Conservation (phyloP, 2,888 invertebrate genomes). For the Cryptocheilus praepositus region DNA sequence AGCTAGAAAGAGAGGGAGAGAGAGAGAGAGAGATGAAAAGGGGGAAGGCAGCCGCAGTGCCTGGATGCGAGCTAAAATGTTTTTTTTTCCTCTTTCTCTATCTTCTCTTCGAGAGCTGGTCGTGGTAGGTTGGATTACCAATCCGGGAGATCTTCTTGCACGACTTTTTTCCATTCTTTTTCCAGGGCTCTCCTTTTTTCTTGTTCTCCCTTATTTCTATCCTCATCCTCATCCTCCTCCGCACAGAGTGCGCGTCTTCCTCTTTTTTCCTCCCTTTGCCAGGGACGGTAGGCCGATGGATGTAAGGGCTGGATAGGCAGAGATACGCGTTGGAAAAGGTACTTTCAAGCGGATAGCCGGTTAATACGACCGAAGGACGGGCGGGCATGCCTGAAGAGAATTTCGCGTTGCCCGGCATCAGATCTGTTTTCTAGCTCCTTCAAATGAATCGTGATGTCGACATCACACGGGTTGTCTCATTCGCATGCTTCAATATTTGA, state of each 20-base stretch:
- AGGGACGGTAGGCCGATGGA: background rate
- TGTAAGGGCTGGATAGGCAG: background rate
- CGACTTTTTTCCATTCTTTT: conserved; percentile 45
- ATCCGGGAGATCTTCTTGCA: conserved; percentile 54
- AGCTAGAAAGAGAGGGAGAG: conserved; percentile 18
- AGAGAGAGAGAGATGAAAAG: conserved; percentile 9
- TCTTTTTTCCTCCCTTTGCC: background rate
- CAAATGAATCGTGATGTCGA: background rate
- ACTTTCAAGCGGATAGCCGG: no score
- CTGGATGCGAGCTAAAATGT: conserved; percentile 63
- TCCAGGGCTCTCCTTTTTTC: conserved; percentile 13
- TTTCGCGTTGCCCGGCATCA: no score
- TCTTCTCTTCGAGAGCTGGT: conserved; percentile 57
- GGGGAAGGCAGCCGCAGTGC: conserved; percentile 47
- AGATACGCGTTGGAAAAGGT: background rate
- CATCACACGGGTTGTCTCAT: no score
- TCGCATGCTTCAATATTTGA: no score
- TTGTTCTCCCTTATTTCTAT: background rate
- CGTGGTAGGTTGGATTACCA: conserved; percentile 61
- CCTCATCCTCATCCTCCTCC: conserved; percentile 3
- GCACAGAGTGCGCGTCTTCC: background rate
- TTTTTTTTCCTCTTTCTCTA: conserved; percentile 55
- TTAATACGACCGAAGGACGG: no score
- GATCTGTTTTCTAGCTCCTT: no score
- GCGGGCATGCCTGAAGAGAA: no score